Evolutionary conservation across 2,888 invertebrate genomes (phyloP).

Genomic region (Acrobasis suavella): DNA sequence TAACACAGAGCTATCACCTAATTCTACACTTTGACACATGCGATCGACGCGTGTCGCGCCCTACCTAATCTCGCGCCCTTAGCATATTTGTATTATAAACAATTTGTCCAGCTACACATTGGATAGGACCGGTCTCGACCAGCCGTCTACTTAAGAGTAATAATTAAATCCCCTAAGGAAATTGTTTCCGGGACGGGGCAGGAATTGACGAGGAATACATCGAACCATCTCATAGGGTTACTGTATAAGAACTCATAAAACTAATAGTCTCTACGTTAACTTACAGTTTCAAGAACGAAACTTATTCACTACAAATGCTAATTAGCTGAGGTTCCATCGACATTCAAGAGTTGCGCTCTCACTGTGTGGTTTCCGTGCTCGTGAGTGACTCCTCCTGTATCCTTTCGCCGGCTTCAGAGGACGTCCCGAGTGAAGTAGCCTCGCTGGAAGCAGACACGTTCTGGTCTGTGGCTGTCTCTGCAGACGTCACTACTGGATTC

Average conservation of each 20-base stretch:
- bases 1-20: conserved; percentile 59
- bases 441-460: conserved; percentile 34
- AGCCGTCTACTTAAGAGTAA: conserved; percentile 55
- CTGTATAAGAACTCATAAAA: conserved; percentile 51
- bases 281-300: conserved; percentile 77
- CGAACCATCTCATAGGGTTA: conserved; percentile 40
- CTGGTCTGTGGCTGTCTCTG: conserved; percentile 41
- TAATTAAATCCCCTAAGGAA: conserved; percentile 43
- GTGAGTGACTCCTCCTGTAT: conserved; percentile 35
- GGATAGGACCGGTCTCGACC: conserved; percentile 52
- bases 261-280: conserved; percentile 76
- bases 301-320: conserved; percentile 75
- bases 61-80: conserved; percentile 45
- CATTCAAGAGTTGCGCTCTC: conserved; percentile 36
- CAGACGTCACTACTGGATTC: conserved; percentile 34
- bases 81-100: conserved; percentile 63
- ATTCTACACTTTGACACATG: conserved; percentile 60
- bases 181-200: conserved; percentile 36
- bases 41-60: conserved; percentile 44
- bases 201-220: conserved; percentile 56
- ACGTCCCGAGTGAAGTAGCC: conserved; percentile 26
- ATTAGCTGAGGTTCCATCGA: conserved; percentile 67
- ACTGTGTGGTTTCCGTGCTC: conserved; percentile 43
- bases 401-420: conserved; percentile 34
- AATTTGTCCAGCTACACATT: conserved; percentile 76